Percentiles rank a stretch among this genome's conserved stretches.
These are phyloP conservation scores for Aphelocoma coerulescens DNA, from an alignment of 2,113 vertebrate species.

Conservation along the genomic window DNA sequence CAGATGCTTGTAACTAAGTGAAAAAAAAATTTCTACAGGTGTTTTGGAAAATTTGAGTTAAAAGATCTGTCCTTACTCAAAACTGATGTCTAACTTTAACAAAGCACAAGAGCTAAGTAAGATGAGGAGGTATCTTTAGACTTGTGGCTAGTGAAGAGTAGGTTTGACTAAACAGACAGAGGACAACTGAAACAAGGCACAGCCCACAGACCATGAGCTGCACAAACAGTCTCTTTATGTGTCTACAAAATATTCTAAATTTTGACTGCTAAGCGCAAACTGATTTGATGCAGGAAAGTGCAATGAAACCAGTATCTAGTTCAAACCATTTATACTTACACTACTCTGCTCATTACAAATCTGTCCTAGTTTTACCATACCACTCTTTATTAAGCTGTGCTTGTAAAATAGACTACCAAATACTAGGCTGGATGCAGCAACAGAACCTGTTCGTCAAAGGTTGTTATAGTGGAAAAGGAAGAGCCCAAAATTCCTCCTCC, in stretches of 20 bases:
- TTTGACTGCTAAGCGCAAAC: not conserved
- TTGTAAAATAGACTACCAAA: not conserved
- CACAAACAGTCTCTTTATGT: not conserved
- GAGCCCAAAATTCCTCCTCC: not conserved
- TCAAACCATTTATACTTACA: not conserved
- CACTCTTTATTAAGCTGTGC: not conserved
- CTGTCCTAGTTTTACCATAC: not conserved
- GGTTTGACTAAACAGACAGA: not conserved
- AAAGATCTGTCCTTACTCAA: constrained; percentile 1
- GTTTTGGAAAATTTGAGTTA: constrained; percentile 33
- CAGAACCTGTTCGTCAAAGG: not conserved
- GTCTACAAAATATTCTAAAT: not conserved
- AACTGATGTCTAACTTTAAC: not conserved
- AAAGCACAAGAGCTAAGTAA: not conserved
- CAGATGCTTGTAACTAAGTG: not conserved
- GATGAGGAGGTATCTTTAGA: not conserved
- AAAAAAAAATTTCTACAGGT: not conserved
- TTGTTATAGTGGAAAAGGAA: not conserved
- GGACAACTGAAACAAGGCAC: not conserved
- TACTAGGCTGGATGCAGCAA: not conserved
- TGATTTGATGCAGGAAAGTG: not conserved
- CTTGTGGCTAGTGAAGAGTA: not conserved
- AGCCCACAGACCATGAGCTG: not conserved
- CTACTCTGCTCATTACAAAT: not conserved
- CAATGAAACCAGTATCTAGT: not conserved